These are phyloP conservation scores for Ichneumon xanthorius DNA, from an alignment of 2,888 invertebrate genomes.

Conservation along the genomic window DNA sequence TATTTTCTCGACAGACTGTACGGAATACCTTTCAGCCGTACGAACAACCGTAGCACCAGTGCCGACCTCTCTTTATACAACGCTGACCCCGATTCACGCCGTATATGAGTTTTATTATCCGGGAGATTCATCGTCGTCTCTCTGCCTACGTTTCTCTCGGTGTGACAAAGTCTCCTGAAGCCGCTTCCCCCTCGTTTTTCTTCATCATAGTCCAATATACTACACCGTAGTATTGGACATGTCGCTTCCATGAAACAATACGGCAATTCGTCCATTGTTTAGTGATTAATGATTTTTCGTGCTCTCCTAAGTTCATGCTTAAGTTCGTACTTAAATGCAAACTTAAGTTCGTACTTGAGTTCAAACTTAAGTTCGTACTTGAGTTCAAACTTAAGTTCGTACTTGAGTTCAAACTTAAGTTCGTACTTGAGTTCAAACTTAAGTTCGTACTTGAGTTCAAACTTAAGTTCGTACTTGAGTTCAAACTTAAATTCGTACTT, in stretches of 20 bases:
- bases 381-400: no score
- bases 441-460: background rate
- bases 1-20: conserved; percentile 52
- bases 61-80: conserved; percentile 53
- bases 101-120: conserved; percentile 58
- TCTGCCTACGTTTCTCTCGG: conserved; percentile 1
- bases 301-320: background rate
- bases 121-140: conserved; percentile 47
- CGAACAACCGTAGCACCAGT: conserved; percentile 25
- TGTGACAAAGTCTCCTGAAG: background rate
- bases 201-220: background rate
- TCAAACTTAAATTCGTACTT: no score
- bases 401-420: background rate
- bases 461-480: background rate
- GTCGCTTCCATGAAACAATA: no score
- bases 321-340: background rate
- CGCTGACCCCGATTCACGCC: conserved; percentile 61
- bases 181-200: background rate
- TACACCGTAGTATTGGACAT: no score
- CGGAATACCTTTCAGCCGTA: conserved; percentile 15
- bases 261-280: no score
- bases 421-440: background rate
- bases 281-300: no score
- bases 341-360: no score
- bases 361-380: no score